Conservation (phyloP, 1,140 invertebrate species). For the Lasioglossum baleicum region DNA sequence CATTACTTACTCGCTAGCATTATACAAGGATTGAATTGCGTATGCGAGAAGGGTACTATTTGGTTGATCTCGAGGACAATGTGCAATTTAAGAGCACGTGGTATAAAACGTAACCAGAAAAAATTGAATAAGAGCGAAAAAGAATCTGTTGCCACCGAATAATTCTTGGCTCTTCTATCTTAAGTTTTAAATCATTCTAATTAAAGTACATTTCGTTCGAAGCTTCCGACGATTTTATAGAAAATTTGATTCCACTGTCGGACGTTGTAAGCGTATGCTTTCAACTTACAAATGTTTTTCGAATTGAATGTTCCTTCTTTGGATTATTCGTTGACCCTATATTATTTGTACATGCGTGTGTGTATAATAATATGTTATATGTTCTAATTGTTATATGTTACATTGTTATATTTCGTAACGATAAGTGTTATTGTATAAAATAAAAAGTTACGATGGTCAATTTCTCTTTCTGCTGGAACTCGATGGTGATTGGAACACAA, state of each 20-base stretch:
- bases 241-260: neutral
- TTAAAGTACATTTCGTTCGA: no score
- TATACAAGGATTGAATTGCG: conserved; percentile 78
- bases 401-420: neutral
- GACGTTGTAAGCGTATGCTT: no score
- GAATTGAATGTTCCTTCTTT: neutral
- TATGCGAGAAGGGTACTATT: conserved; percentile 79
- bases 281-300: neutral
- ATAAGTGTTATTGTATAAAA: conserved; percentile 8
- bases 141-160: neutral
- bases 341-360: neutral
- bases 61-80: conserved; percentile 83
- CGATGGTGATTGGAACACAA: no score
- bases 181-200: no score
- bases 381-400: no score
- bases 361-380: neutral
- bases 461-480: no score
- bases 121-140: neutral
- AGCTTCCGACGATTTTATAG: neutral
- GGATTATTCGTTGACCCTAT: no score
- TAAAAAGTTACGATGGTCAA: neutral
- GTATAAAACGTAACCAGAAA: conserved; percentile 69
- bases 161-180: conserved; percentile 10
- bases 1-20: conserved; percentile 84
- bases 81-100: conserved; percentile 82